Evolutionary conservation across 2,797 vertebrate genomes (phyloP), one percentile per base, ranked within the genome.

Genomic region (Miichthys miiuy): DNA sequence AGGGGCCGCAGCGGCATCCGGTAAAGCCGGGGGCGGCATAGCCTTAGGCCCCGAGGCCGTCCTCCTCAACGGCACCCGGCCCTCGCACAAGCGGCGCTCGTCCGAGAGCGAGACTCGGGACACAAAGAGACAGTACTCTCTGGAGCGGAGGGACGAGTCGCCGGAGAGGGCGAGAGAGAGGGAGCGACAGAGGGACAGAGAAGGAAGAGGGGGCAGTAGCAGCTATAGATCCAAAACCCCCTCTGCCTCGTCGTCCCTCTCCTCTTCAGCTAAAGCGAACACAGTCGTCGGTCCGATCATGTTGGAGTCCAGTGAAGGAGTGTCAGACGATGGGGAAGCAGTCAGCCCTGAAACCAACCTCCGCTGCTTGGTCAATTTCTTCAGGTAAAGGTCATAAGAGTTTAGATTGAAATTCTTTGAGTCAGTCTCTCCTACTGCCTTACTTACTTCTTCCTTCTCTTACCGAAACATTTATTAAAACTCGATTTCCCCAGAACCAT

Each of bases 281-380:
- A 92, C 91, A 0, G 80, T 91, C 5, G 67, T 48, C 0, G 88
- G 85, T 14, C 68, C 84, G 0, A 89, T 88, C 57, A 72, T 80
- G 62, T 79, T 91, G 72, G 90, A 91, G 68, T 64, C 90, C 10
- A 70, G 67, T 21, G 95, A 95, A 23, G 87, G 54, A 2, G 44
- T 63, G 4, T 72, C 69, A 0, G 95, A 95, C 1, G 94, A 95
- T 0, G 90, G 87, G 6, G 95, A 96, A 66, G 90, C 91, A 0
- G 95, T 96, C 47, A 96, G 95, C 74, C 95, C 95, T 0, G 95
- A 96, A 88, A 96, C 95, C 60, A 96, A 96, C 82, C 89, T 96
- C 16, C 95, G 95, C 62, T 96, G 96, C 90, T 93, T 99, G 60
- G 98, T 99, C 44, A 98, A 99, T 83, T 99, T 99, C 82, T 99